Base-by-base conservation (phyloP, 2,797 vertebrate species). In the Triplophysa bombifrons region DNA sequence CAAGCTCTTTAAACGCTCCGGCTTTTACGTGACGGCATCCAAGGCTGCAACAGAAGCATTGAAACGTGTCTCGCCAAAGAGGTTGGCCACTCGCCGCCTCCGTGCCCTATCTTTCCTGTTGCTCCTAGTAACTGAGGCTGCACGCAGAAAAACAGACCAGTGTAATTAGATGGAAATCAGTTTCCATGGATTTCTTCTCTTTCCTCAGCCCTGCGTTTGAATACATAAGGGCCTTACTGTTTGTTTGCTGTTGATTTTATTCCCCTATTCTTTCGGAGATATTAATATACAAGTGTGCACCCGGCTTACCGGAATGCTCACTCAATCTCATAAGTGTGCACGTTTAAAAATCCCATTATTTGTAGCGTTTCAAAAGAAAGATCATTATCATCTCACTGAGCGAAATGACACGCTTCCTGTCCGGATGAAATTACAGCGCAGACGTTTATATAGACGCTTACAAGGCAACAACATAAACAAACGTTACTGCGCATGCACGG, bases 101-200 rank as follows among this genome's bases (percentile, higher is more conserved):
- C 61, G 60, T 80, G 70, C 76, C 77, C 86, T 88, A 86, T 86
- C 69, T 70, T 87, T 81, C 84, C 87, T 16, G 93, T 94, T 94
- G 93, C 92, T 90, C 88, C 74, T 91, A 90, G 93, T 93, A 90
- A 94, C 94, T 81, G 88, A 88, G 88, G 84, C 87, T 85, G 88
- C 85, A 88, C 44, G 63, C 81, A 92, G 86, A 89, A 93, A 88
- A 82, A 87, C 80, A 68, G 86, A 89, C 87, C 86, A 87, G 87
- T 63, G 87, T 90, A 93, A 94, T 94, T 93, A 94, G 92, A 92
- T 90, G 88, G 92, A 92, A 92, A 93, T 94, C 87, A 88, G 93
- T 94, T 93, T 91, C 93, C 92, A 93, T 93, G 92, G 92, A 79
- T 82, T 86, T 88, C 71, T 88, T 83, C 84, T 87, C 84, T 86